These are phyloP conservation scores for Riparia riparia DNA, from an alignment of 2,113 vertebrate species.

Conservation along the genomic window DNA sequence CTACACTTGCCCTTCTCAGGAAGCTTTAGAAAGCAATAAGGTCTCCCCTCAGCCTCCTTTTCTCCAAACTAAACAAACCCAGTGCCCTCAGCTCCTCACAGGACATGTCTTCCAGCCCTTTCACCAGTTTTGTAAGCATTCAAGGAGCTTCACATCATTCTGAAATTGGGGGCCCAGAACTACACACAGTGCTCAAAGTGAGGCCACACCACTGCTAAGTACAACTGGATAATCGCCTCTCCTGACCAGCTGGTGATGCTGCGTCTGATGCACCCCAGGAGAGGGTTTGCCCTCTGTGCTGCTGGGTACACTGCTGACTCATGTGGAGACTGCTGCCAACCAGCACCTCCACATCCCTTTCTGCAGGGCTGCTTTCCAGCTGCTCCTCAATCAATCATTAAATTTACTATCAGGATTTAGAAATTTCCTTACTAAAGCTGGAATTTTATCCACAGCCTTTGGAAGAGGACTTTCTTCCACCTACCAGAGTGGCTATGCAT, in stretches of 20 bases:
- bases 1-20: not conserved
- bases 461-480: not conserved
- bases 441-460: not conserved
- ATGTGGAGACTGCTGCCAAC: fast-evolving
- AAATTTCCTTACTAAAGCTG: not conserved
- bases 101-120: not conserved
- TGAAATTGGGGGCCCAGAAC: not conserved
- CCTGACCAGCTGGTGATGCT: not conserved
- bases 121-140: not conserved
- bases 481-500: not conserved
- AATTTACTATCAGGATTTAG: not conserved
- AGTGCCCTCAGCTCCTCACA: not conserved
- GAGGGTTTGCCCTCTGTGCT: not conserved
- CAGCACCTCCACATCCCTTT: not conserved
- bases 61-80: not conserved
- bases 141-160: not conserved
- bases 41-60: not conserved
- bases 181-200: not conserved
- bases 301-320: not conserved
- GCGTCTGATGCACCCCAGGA: not conserved
- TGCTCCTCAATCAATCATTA: not conserved
- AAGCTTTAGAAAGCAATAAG: not conserved
- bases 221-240: not conserved
- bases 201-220: not conserved
- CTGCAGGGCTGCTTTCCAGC: not conserved